These are phyloP conservation scores for Syrmaticus mikado DNA, from an alignment of 2,113 vertebrate species.

Conservation along the genomic window DNA sequence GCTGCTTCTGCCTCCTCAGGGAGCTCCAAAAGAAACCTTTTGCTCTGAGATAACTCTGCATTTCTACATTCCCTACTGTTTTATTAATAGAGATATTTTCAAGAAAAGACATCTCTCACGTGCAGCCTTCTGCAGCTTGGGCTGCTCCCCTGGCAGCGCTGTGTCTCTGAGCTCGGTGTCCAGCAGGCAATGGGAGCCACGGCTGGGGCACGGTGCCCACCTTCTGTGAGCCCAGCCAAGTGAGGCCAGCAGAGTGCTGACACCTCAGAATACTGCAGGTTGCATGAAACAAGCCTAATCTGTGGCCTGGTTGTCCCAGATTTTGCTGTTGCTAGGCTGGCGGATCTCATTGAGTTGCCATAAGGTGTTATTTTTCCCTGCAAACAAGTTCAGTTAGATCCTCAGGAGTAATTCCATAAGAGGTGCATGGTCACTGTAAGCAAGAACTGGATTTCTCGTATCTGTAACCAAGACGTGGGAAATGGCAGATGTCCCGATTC, in stretches of 20 bases:
- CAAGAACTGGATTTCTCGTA: neutral
- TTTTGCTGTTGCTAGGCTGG: neutral
- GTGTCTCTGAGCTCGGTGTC: neutral
- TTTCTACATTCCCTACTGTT: constrained; percentile 56
- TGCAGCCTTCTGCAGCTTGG: neutral
- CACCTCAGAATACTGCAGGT: neutral
- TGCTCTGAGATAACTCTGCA: constrained; percentile 38
- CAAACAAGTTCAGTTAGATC: neutral
- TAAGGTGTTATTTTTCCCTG: neutral
- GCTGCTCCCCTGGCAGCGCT: neutral
- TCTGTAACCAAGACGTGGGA: neutral
- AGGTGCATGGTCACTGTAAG: neutral
- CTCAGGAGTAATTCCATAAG: neutral
- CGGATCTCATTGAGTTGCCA: neutral
- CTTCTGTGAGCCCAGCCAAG: rapidly evolving
- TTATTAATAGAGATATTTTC: constrained; percentile 48
- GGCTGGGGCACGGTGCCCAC: neutral
- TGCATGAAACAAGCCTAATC: neutral
- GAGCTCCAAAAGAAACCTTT: constrained; percentile 39
- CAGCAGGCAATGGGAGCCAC: neutral
- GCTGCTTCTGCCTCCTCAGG: constrained; percentile 28
- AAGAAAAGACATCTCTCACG: neutral
- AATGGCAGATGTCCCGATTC: neutral
- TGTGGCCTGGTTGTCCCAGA: neutral
- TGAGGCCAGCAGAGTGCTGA: rapidly evolving